These are phyloP conservation scores for Spilosoma lubricipeda DNA, from an alignment of 2,888 invertebrate species.

Conservation along the genomic window DNA sequence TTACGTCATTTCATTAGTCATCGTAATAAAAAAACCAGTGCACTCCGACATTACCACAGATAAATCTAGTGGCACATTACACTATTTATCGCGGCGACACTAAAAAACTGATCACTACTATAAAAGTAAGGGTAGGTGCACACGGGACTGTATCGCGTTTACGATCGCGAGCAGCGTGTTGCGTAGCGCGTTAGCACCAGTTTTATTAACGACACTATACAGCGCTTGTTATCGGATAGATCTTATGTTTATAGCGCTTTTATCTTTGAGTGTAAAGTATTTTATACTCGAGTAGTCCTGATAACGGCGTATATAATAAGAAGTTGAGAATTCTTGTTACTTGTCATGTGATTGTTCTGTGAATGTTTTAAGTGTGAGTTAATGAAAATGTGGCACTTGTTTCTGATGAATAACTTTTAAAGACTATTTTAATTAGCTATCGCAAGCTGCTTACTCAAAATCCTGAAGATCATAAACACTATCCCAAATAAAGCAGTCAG, in stretches of 20 bases:
- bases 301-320: conserved; percentile 36
- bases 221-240: conserved; percentile 41
- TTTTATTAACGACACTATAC: conserved; percentile 39
- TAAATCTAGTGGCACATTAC: conserved; percentile 27
- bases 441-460: neutral
- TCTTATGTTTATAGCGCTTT: conserved; percentile 49
- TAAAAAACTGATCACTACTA: conserved; percentile 43
- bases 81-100: conserved; percentile 41
- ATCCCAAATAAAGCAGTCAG: neutral
- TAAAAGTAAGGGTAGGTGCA: conserved; percentile 43
- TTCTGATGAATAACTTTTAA: neutral
- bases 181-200: conserved; percentile 25
- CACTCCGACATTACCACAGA: neutral
- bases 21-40: conserved; percentile 1
- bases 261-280: conserved; percentile 46
- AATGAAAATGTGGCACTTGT: neutral
- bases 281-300: conserved; percentile 40
- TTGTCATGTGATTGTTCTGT: neutral
- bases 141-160: conserved; percentile 40
- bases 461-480: neutral
- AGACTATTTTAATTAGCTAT: neutral
- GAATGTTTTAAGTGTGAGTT: neutral
- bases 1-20: neutral
- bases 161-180: conserved; percentile 31
- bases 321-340: conserved; percentile 23